These are phyloP conservation scores for Zygaena filipendulae DNA, from an alignment of 2,888 invertebrate genomes.

Conservation along the genomic window DNA sequence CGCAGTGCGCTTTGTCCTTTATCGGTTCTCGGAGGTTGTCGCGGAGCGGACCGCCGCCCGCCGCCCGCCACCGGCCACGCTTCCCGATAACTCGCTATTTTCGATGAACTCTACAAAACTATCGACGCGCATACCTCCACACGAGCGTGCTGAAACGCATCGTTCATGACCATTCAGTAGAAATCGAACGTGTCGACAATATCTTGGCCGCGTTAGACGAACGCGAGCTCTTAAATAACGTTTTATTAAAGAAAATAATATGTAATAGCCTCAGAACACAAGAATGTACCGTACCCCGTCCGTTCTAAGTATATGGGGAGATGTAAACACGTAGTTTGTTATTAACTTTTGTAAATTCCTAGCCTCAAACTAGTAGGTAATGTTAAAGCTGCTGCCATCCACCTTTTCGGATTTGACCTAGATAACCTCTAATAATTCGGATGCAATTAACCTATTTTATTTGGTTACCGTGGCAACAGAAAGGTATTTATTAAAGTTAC, in stretches of 20 bases:
- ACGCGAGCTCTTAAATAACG: conserved; percentile 5
- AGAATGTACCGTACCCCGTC: no score
- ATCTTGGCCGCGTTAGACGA: conserved; percentile 18
- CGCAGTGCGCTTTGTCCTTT: conserved; percentile 43
- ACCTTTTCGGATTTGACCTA: no score
- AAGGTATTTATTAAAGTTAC: no score
- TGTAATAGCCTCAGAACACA: no score
- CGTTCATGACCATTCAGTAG: conserved; percentile 42
- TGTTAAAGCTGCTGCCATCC: no score
- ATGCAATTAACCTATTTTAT: no score
- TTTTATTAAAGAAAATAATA: conserved; percentile 7
- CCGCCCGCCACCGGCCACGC: conserved; percentile 40
- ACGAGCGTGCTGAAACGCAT: conserved; percentile 33
- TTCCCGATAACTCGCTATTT: conserved; percentile 59
- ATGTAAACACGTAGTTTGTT: no score
- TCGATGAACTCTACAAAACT: conserved; percentile 49
- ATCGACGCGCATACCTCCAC: conserved; percentile 29
- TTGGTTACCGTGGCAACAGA: no score
- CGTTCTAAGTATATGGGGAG: no score
- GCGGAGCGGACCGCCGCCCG: conserved; percentile 22
- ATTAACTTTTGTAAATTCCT: no score
- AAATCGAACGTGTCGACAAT: conserved; percentile 26
- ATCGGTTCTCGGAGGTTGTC: conserved; percentile 59
- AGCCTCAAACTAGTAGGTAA: no score
- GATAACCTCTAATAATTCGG: no score